Conservation (phyloP, 2,888 invertebrate genomes). For the Drosophila dives region DNA sequence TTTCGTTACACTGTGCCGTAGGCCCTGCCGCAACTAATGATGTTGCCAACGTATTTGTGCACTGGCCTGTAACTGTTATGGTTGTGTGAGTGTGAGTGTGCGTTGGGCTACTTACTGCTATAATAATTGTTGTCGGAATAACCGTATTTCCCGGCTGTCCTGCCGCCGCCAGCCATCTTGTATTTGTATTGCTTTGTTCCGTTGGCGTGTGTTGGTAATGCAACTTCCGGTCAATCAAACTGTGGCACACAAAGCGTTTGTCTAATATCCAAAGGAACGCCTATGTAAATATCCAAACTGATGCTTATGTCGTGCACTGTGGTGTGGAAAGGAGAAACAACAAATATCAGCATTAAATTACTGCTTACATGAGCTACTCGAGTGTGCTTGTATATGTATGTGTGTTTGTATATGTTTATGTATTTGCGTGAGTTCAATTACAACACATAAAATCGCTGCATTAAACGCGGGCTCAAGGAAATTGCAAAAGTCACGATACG, state of each 20-base stretch:
- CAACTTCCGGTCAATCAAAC: conserved; percentile 38
- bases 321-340: conserved; percentile 12
- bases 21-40: conserved; percentile 23
- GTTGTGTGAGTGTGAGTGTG: conserved; percentile 12
- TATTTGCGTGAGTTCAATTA: conserved; percentile 40
- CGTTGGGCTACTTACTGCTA: conserved; percentile 87
- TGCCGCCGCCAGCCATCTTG: conserved; percentile 88
- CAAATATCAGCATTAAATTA: conserved; percentile 6
- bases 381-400: neutral
- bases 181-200: conserved; percentile 41
- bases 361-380: conserved; percentile 4
- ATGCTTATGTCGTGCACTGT: conserved; percentile 16
- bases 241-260: conserved; percentile 26
- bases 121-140: conserved; percentile 90
- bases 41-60: conserved; percentile 24
- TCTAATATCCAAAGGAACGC: conserved; percentile 39
- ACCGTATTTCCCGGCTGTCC: conserved; percentile 92
- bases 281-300: conserved; percentile 18
- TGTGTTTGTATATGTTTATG: neutral
- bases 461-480: conserved; percentile 7
- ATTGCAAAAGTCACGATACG: conserved; percentile 51
- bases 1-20: conserved; percentile 16
- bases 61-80: conserved; percentile 21
- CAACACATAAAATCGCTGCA: conserved; percentile 49
- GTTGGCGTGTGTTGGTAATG: conserved; percentile 37